Evolutionary conservation across 2,797 vertebrate species (phyloP), one percentile per base, ranked within the genome.

Genomic region (Rhabdomys pumilio): DNA sequence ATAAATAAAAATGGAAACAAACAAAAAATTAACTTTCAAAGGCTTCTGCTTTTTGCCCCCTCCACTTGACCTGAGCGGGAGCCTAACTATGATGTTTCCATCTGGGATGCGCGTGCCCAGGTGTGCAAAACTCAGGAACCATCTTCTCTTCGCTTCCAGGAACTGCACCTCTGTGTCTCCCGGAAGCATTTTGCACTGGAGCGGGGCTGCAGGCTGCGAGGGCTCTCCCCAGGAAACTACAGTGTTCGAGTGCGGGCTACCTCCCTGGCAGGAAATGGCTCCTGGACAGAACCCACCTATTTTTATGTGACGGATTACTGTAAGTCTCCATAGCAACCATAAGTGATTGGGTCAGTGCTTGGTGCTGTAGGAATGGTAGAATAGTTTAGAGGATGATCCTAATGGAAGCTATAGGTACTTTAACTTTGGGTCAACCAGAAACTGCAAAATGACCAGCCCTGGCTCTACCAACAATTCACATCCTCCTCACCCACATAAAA

Each of bases 181-280:
- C 98, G 99, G 1, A 99, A 99, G 34, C 98, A 98, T 44, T 99
- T 99, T 81, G 96, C 99, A 75, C 98, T 97, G 38, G 98, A 98
- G 1, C 97, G 98, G 3, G 99, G 99, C 94, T 99, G 99, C n/a
- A 99, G 98, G 95, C 98, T 99, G 6, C 98, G 99, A 0, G 99
- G 99, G 0, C 98, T 99, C 34, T 99, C 99, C 2, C 99, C 99
- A 0, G 99, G 99, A 24, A 99, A 99, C 98, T 99, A 99, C 99
- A 99, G 99, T 0, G 99, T 99, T 88, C 98, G 98, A 4, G 97
- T 99, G n/a, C 99, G 99, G 0, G 99, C 99, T 59, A 99, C 99
- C 0, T 99, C 99, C 0, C 96, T 99, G 98, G 99, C 99, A 0
- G 99, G 99, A 53, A 99, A 99, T 0, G 99, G 99, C 79, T 99